Conservation (phyloP, 2,113 vertebrate genomes). For the Rhinoptilus africanus region DNA sequence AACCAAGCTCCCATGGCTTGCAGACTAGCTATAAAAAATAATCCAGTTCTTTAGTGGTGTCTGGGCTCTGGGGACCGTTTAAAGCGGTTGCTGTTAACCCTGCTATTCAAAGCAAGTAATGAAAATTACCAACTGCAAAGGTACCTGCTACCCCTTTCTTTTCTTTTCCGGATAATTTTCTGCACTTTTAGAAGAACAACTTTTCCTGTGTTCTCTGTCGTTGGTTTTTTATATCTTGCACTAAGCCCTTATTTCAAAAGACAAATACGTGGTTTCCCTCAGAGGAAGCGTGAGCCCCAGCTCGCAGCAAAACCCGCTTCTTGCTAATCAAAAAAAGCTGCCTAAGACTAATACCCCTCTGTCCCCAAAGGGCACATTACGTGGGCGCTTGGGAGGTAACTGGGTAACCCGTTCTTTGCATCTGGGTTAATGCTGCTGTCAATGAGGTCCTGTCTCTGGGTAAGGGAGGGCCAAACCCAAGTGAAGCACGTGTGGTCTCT, state of each 20-base stretch:
- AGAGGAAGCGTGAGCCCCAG: neutral
- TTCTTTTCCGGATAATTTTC: neutral
- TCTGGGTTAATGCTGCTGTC: neutral
- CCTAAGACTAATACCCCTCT: neutral
- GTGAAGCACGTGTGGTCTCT: neutral
- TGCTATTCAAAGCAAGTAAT: constrained; percentile 1
- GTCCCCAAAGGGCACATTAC: neutral
- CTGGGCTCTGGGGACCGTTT: neutral
- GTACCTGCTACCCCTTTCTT: neutral
- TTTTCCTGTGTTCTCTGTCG: neutral
- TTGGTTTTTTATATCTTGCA: neutral
- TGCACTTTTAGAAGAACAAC: neutral
- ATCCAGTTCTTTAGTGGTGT: neutral
- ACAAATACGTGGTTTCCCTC: neutral
- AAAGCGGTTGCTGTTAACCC: neutral
- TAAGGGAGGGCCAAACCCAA: neutral
- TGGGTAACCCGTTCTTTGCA: neutral
- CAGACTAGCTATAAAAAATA: constrained; percentile 28
- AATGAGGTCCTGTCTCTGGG: neutral
- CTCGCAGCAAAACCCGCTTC: neutral
- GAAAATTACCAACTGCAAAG: neutral
- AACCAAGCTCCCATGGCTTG: neutral
- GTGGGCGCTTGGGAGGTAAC: neutral
- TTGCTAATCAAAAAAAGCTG: neutral
- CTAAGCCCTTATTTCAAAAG: neutral